phyloP scores from a whole-genome alignment of 92 coral and sea anemone genomes.

The Anthopleura xanthogrammica region DNA sequence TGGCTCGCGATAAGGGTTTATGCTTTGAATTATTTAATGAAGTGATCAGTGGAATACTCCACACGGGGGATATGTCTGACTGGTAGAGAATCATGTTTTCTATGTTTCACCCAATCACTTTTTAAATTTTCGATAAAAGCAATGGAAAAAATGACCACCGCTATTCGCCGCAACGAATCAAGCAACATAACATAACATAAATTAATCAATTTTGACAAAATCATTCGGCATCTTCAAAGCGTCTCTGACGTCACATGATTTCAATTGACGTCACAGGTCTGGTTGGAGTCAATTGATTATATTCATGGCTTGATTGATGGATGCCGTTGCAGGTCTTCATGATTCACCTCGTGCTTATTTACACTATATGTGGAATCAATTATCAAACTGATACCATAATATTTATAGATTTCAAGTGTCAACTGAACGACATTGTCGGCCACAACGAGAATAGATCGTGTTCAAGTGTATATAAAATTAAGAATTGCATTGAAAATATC shows the following conservation, averaged over 20 bases:
- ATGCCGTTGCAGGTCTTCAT: neutral
- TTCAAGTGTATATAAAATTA: too few species aligned
- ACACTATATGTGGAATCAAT: neutral
- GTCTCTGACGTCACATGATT: neutral
- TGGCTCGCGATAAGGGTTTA: neutral
- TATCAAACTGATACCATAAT: too few species aligned
- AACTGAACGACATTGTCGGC: too few species aligned
- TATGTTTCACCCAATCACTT: neutral
- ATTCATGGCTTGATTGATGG: neutral
- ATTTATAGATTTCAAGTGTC: too few species aligned
- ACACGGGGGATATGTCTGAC: neutral
- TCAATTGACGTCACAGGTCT: slow-evolving; percentile 7
- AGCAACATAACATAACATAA: neutral
- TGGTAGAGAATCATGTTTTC: neutral
- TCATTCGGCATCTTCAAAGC: slow-evolving; percentile 1
- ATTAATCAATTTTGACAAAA: neutral
- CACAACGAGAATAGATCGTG: too few species aligned
- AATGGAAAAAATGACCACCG: neutral
- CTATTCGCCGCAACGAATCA: neutral
- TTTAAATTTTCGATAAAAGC: neutral
- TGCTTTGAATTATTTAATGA: too few species aligned
- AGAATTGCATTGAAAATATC: too few species aligned
- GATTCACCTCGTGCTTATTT: too few species aligned
- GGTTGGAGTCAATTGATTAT: neutral
- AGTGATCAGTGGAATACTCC: neutral